phyloP scores from a whole-genome alignment of 2,113 vertebrate genomes.

The Onychostoma macrolepis region DNA sequence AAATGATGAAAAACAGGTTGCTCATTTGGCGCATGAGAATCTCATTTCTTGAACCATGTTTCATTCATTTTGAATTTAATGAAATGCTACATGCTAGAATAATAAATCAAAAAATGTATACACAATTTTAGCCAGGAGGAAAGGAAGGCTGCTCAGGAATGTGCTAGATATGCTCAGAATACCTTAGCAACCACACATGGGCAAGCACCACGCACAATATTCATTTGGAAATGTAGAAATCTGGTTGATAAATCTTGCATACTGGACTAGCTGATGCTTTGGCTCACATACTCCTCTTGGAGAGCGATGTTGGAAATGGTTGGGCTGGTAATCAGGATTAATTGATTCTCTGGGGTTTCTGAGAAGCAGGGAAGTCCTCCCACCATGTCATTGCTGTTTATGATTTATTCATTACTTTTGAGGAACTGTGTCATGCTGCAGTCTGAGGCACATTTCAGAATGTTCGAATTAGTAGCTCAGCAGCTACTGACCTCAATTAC shows the following conservation, averaged over 20 bases:
- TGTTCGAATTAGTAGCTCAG: slow-evolving; percentile 16
- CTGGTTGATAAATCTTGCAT: slow-evolving; percentile 7
- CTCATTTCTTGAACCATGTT: not conserved
- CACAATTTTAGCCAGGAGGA: not conserved
- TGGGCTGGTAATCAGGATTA: slow-evolving; percentile 5
- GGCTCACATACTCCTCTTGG: not conserved
- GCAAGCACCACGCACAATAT: not conserved
- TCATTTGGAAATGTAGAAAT: slow-evolving; percentile 16
- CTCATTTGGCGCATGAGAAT: not conserved
- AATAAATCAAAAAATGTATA: not conserved
- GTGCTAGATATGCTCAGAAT: not conserved
- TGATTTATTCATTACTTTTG: slow-evolving; percentile 35
- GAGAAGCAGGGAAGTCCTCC: slow-evolving; percentile 34
- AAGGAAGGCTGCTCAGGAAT: not conserved
- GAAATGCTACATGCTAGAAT: not conserved
- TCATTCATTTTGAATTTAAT: not conserved
- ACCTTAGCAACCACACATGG: not conserved
- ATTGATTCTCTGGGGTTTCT: slow-evolving; percentile 55
- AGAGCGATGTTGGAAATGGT: slow-evolving; percentile 10
- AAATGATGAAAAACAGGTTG: not conserved
- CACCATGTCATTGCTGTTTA: slow-evolving; percentile 20
- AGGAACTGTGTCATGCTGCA: slow-evolving; percentile 25
- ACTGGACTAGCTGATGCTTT: not conserved
- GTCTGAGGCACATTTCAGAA: slow-evolving; percentile 16
- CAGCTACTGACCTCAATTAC: slow-evolving; percentile 6